phyloP scores from a whole-genome alignment of 35 echinoderm and acorn worm species.

The Stichopus chloronotus region DNA sequence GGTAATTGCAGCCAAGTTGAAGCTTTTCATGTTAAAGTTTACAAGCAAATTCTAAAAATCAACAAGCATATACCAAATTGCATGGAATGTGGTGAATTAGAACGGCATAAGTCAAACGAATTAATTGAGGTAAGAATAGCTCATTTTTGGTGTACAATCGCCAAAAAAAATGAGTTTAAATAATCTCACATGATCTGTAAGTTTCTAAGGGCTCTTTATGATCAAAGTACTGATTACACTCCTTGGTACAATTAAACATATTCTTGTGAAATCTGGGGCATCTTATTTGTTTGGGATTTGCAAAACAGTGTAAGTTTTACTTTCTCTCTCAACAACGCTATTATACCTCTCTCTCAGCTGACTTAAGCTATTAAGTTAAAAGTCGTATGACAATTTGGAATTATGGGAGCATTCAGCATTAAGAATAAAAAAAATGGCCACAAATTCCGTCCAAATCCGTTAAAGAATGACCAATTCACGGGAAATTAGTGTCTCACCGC shows the following conservation, averaged over 20 bases:
- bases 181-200: too few relatives aligned
- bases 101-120: not conserved
- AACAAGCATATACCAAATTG: not conserved
- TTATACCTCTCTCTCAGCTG: not conserved
- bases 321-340: not conserved
- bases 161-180: not conserved
- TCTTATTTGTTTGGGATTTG: not conserved
- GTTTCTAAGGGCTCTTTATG: not conserved
- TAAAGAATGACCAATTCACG: too few relatives aligned
- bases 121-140: not conserved
- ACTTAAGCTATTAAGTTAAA: too few relatives aligned
- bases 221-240: not conserved
- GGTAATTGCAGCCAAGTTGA: not conserved
- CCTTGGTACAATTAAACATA: not conserved
- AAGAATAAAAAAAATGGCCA: too few relatives aligned
- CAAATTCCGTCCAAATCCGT: too few relatives aligned
- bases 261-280: not conserved
- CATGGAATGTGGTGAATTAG: not conserved
- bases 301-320: not conserved
- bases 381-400: too few relatives aligned
- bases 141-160: not conserved
- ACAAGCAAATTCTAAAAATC: not conserved
- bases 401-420: too few relatives aligned
- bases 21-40: not conserved
- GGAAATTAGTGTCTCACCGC: too few relatives aligned